Base-by-base conservation (phyloP, 1,140 invertebrate genomes). In the Neotoxoptera formosana region DNA sequence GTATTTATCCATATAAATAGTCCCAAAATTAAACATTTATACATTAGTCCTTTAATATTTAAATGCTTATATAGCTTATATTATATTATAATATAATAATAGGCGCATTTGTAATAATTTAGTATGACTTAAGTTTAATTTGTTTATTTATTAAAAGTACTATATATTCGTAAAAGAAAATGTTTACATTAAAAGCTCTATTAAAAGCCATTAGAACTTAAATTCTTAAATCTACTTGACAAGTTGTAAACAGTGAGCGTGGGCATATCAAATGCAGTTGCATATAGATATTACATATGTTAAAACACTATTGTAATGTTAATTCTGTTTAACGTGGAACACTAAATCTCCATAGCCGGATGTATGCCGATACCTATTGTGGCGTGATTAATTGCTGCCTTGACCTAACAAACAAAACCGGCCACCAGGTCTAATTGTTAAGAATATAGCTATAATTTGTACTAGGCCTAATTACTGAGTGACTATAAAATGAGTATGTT, bases 391-490 rank as follows among this genome's bases (percentile, higher is more conserved):
- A 93, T 93, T 86, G 34, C 48, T 48, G 48, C 91, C 91, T 93
- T 93, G 91, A 93, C 91, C 91, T 48, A 84, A 84, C 91, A 93
- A 30, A 86, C 91, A 93, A 84, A 93, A 93, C 91, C n/a, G 14
- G 60, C 60, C 60, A 76, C 60, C 91, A 36, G 21, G 81, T 56
- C 81, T 86, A 93, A 93, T 93, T 86, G 81, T 93, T 86, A 93
- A 93, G 81, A 93, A 93, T 91, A 81, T 93, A 45, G n/a, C 30
- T 83, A 84, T 86, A 93, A 93, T 86, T 93, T 93, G 20, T 84
- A 86, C 81, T 93, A n/a, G n/a, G n/a, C n/a, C n/a, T n/a, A 93
- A 93, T 86, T 53, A 93, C 21, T 60, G 51, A 41, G 34, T 76
- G 60, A 76, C 60, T 76, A 14, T 67, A 3, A 30, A 91, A 11